phyloP scores from a whole-genome alignment of 23 tunicate genomes.

The Ascidia mentula region DNA sequence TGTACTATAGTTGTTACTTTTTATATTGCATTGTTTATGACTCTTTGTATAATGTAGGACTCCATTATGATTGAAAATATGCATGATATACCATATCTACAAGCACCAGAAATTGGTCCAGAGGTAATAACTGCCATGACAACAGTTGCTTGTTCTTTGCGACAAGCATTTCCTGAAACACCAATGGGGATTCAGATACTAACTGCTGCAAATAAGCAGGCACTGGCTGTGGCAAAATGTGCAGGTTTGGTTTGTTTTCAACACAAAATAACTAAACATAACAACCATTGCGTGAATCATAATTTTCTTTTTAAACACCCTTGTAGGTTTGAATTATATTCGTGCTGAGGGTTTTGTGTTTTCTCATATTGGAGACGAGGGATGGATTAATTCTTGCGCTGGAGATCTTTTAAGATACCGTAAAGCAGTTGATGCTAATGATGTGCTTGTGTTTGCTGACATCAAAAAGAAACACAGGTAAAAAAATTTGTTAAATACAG shows the following conservation, averaged over 20 bases:
- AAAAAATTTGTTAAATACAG: not conserved
- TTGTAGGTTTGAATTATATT: conserved; percentile 60
- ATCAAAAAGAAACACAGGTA: conserved; percentile 87
- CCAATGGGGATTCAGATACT: conserved; percentile 87
- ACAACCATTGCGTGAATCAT: too few relatives aligned
- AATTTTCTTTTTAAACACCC: too few relatives aligned
- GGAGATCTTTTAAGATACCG: conserved; percentile 78
- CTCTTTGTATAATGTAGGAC: conserved; percentile 29
- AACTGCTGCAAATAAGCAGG: conserved; percentile 80
- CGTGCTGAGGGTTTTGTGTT: conserved; percentile 87
- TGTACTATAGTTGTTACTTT: not conserved
- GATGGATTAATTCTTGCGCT: conserved; percentile 78
- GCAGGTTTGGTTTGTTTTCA: conserved; percentile 31
- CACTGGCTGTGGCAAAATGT: conserved; percentile 81
- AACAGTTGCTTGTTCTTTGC: conserved; percentile 40
- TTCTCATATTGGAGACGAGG: conserved; percentile 95
- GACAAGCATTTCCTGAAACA: conserved; percentile 49
- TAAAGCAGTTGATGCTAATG: conserved; percentile 66
- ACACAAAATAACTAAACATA: too few relatives aligned
- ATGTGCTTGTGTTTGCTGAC: conserved; percentile 78
- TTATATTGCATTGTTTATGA: not conserved
- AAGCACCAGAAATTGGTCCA: conserved; percentile 56
- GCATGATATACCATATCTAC: conserved; percentile 92
- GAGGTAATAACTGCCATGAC: conserved; percentile 89
- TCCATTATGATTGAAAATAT: conserved; percentile 94